Evolutionary conservation across 2,797 vertebrate genomes (phyloP), one percentile per base, ranked within the genome.

Genomic region (Rhinatrema bivittatum): DNA sequence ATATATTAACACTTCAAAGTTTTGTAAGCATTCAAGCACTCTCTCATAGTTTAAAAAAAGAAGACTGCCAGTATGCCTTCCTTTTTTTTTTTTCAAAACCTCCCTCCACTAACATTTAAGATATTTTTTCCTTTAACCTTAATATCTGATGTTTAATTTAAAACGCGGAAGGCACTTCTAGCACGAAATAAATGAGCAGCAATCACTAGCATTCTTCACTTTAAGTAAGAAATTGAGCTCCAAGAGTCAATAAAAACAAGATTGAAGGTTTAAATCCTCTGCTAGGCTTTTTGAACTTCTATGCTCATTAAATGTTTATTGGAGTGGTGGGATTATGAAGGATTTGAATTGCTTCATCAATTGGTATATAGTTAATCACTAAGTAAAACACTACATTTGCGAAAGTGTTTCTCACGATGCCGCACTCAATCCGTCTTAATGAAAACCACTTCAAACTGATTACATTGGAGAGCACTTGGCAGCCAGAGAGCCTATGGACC

Each of bases 301-400:
- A 83, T 83, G 74, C 90, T 95, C 87, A 91, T 93, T 95, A 92
- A 91, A 85, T 79, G 82, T 87, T 88, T 89, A 89, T 91, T 91
- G 84, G 83, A 89, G 85, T 73, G 80, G 80, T 76, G 63, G 85
- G 87, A 84, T 93, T 91, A 86, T 74, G 74, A 73, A 76, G 85
- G 82, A 91, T 92, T 93, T 89, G 81, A 82, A 80, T 74, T 87
- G 84, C 87, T 87, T 84, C 87, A 86, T 91, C 86, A 90, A 82
- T 88, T 89, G 87, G 87, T 86, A 79, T 80, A 82, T 86, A 84
- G 86, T 89, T 98, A 97, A 99, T 96, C 94, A 91, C 93, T 94
- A 95, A 97, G 94, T 94, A 99, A 97, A 99, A 98, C 91, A 99
- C 91, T 94, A 90, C 90, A 95, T 94, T 92, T 94, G 93, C 97